Conservation (phyloP, 2,888 invertebrate genomes). For the Pterostichus madidus region DNA sequence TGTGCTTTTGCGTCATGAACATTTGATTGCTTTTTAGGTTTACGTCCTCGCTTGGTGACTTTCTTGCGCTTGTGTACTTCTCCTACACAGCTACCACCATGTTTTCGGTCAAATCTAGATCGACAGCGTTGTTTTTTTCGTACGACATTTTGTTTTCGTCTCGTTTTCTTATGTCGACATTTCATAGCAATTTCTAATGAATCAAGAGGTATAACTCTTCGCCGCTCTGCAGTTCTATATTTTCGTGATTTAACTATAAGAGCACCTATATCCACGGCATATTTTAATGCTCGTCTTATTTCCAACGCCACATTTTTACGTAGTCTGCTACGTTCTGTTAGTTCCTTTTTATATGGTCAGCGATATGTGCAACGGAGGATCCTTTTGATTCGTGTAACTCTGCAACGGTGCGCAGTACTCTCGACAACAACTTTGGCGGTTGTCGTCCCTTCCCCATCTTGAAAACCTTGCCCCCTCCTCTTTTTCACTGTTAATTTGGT, state of each 20-base stretch:
- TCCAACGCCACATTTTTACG: neutral
- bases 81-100: neutral
- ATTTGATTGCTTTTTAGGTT: neutral
- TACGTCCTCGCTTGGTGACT: neutral
- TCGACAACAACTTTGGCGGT: conserved; percentile 31
- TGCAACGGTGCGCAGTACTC: conserved; percentile 17
- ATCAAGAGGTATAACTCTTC: conserved; percentile 9
- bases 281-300: conserved; percentile 23
- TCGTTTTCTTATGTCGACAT: neutral
- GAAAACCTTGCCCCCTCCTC: conserved; percentile 9
- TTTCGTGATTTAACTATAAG: neutral
- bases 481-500: neutral
- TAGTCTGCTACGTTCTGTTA: neutral
- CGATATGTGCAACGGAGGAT: neutral
- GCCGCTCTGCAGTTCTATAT: neutral
- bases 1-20: neutral
- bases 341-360: neutral
- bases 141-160: neutral
- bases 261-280: conserved; percentile 12
- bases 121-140: neutral
- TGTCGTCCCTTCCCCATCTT: conserved; percentile 13
- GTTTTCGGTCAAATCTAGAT: neutral
- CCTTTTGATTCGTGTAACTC: conserved; percentile 6
- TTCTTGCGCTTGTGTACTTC: neutral
- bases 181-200: conserved; percentile 18